These are phyloP conservation scores for Xenops minutus DNA, from an alignment of 2,797 vertebrate species.

Conservation along the genomic window DNA sequence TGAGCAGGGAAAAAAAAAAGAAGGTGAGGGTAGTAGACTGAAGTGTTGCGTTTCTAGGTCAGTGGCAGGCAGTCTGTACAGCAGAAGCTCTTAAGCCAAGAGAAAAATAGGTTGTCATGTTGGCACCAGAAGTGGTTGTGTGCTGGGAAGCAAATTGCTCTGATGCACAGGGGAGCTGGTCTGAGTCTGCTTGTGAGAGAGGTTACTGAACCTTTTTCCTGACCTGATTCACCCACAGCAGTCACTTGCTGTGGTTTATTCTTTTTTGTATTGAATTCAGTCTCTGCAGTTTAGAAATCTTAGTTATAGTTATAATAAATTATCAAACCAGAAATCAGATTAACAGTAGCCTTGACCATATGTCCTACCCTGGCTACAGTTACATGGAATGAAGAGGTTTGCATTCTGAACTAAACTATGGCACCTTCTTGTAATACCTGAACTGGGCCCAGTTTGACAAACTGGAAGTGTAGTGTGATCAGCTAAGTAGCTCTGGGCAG, in stretches of 20 bases:
- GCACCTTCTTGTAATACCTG: neutral
- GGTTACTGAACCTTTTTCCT: neutral
- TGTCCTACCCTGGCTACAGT: neutral
- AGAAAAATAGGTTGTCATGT: conserved; percentile 28
- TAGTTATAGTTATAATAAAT: neutral
- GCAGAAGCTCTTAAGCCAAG: conserved; percentile 25
- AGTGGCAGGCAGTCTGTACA: neutral
- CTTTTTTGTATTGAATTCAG: neutral
- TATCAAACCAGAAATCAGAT: neutral
- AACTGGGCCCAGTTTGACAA: neutral
- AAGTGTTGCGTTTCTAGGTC: conserved; percentile 53
- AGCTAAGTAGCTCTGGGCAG: neutral
- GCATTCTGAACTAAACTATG: neutral
- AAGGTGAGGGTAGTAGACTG: neutral
- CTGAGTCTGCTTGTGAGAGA: neutral
- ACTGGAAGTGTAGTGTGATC: neutral
- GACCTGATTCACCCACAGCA: neutral
- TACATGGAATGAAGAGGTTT: neutral
- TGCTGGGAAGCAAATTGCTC: conserved; percentile 15
- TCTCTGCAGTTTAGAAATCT: neutral
- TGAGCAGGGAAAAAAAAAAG: neutral
- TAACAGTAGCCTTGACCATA: neutral
- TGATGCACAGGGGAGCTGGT: neutral
- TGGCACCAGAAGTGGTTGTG: neutral
- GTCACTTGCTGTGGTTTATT: neutral